Evolutionary conservation across 1,140 invertebrate species (phyloP), one percentile per base, ranked within the genome.

Genomic region (Leptopilina clavipes): DNA sequence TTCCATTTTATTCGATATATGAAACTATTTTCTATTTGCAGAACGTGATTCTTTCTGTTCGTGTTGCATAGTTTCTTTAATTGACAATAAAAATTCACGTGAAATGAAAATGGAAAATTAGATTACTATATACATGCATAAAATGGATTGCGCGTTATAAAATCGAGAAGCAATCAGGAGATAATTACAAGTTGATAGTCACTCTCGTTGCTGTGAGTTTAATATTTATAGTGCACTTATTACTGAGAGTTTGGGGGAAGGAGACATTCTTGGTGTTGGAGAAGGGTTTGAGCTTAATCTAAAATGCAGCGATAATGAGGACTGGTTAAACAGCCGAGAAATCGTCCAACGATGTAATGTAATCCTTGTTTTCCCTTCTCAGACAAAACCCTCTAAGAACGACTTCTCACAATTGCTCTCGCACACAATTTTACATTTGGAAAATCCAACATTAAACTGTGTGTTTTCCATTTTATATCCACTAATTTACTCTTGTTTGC

Each of bases 281-380:
- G 75, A 79, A 52, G 76, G 48, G 75, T 73, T 79, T 70, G 45
- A 71, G 71, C 72, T 73, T 78, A 79, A 86, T 87, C 75, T 84
- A 86, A 86, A 85, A 87, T 87, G 86, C 81, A 84, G 79, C 80
- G 79, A 83, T 87, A 87, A 87, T 87, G 86, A 86, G 86, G 70
- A 76, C 78, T 80, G 80, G 78, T 81, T 82, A 86, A 84, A 86
- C 83, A 87, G 74, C 70, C 45, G 75, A 73, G 43, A 76, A 81
- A 75, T 81, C 78, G 19, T 72, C 19, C 71, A 78, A 75, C 70
- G 76, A 73, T 75, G 59, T 65, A 65, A 65, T 65, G 74, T 59
- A 31, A 73, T 54, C 72, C 73, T 74, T 44, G 70, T 77, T 71
- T 65, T 37, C 59, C 31, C 59, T 65, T 37, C 59, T 65, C 59